A percentile compares a stretch with the other conserved stretches of the same genome.
phyloP scores from a whole-genome alignment of 1,140 invertebrate genomes.

The Drosophila ambigua region DNA sequence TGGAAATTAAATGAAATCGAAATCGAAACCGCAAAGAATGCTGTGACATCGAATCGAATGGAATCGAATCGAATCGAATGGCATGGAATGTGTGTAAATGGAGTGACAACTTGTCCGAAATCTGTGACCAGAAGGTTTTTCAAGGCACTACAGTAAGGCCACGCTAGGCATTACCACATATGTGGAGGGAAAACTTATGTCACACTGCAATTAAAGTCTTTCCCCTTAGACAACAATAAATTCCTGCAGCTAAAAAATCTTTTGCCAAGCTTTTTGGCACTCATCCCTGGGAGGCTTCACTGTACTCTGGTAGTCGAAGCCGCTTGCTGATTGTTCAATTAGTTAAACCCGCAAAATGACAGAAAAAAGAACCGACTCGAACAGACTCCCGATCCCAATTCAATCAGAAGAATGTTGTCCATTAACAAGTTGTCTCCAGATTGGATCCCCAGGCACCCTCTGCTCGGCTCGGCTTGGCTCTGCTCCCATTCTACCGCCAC shows the following conservation, averaged over 20 bases:
- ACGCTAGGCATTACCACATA: not conserved
- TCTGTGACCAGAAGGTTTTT: conserved; percentile 31
- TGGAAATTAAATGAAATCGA: conserved; percentile 31
- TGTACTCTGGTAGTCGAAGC: conserved; percentile 35
- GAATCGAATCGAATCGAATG: not conserved
- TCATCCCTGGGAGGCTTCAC: conserved; percentile 4
- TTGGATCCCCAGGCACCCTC: not conserved
- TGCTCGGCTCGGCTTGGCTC: too few species aligned
- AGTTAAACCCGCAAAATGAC: conserved; percentile 25
- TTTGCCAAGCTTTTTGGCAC: too few species aligned
- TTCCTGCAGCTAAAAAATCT: too few species aligned
- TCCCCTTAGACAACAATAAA: too few species aligned
- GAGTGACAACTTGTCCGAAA: conserved; percentile 61
- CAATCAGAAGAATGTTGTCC: conserved; percentile 71
- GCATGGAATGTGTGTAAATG: conserved; percentile 28
- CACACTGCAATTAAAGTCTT: too few species aligned
- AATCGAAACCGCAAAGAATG: conserved; percentile 17
- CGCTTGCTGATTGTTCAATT: conserved; percentile 61
- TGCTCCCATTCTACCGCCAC: conserved; percentile 3
- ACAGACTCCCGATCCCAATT: conserved; percentile 7
- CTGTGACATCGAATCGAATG: not conserved
- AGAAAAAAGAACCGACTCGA: conserved; percentile 6
- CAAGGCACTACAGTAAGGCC: conserved; percentile 21
- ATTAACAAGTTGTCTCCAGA: conserved; percentile 77
- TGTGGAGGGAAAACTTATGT: too few species aligned